These are phyloP conservation scores for Avahi laniger DNA, from an alignment of 2,797 vertebrate species.

Conservation along the genomic window DNA sequence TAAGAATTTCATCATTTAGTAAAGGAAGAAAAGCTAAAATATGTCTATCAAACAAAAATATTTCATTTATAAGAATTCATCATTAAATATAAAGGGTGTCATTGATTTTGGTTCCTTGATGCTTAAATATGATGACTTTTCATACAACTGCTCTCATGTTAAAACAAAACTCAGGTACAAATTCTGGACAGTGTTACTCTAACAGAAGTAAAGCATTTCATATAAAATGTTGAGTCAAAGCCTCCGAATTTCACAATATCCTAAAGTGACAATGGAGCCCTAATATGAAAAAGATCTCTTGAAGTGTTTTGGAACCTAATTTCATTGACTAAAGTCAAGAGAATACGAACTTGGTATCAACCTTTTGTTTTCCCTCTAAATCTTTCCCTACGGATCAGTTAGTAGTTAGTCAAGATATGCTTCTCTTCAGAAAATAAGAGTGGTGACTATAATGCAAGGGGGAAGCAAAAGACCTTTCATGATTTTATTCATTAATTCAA, in stretches of 20 bases:
- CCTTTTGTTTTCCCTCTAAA: background rate
- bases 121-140: background rate
- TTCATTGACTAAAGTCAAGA: background rate
- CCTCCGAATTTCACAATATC: background rate
- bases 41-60: background rate
- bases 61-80: background rate
- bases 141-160: background rate
- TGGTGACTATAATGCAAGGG: background rate
- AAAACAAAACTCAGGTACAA: background rate
- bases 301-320: background rate
- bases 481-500: conserved; percentile 32
- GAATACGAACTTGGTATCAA: background rate
- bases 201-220: background rate
- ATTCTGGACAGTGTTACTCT: background rate
- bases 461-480: background rate
- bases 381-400: background rate
- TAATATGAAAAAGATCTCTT: background rate
- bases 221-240: background rate
- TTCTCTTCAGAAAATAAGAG: conserved; percentile 39
- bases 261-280: background rate
- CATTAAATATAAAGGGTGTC: background rate
- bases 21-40: conserved; percentile 2
- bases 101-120: background rate
- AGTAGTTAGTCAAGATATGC: background rate
- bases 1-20: background rate